phyloP scores from a whole-genome alignment of 2,797 vertebrate genomes.

The Percopsis omiscomaycus region DNA sequence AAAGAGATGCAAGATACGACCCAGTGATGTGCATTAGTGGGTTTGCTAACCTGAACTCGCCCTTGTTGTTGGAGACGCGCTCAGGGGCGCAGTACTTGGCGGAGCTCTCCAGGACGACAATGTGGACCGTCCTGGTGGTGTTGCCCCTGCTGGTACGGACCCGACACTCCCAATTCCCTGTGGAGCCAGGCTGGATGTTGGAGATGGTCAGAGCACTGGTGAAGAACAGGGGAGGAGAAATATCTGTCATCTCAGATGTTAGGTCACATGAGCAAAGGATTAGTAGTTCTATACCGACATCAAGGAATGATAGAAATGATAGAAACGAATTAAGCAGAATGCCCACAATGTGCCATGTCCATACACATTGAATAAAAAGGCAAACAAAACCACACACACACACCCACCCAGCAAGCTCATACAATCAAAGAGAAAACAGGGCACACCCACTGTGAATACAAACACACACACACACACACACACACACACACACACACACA shows the following conservation, averaged over 20 bases:
- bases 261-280: too few species aligned
- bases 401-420: too few species aligned
- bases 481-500: neutral
- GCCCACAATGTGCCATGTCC: too few species aligned
- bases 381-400: too few species aligned
- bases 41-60: constrained; percentile 89
- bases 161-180: constrained; percentile 95
- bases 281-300: too few species aligned
- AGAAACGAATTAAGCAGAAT: too few species aligned
- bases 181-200: constrained; percentile 95
- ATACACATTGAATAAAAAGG: too few species aligned
- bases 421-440: neutral
- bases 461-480: neutral
- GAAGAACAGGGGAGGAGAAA: neutral
- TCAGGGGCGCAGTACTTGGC: constrained; percentile 91
- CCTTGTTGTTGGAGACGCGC: constrained; percentile 93
- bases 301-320: too few species aligned
- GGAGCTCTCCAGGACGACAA: constrained; percentile 92
- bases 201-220: constrained; percentile 92
- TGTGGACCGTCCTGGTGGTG: constrained; percentile 91
- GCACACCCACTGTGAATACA: neutral
- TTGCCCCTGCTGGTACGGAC: constrained; percentile 93
- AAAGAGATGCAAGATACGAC: too few species aligned
- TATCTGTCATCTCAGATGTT: neutral
- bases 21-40: neutral